Evolutionary conservation across 2,888 invertebrate species (phyloP), one percentile per base, ranked within the genome.

Genomic region (Mamestra brassicae): DNA sequence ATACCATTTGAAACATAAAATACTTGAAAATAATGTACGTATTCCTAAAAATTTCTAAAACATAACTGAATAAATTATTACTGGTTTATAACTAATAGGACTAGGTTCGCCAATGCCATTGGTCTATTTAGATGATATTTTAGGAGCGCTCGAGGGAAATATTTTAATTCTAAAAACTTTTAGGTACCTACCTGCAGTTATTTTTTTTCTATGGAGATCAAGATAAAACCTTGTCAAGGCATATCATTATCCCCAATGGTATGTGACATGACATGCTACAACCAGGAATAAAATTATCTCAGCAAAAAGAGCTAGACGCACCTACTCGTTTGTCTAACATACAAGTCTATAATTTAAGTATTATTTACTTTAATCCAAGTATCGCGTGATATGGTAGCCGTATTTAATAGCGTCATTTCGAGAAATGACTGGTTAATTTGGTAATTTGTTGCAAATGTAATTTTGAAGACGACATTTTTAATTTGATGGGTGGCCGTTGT

Each of bases 321-420:
- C 38, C n/a, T 38, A 55, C 67, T 81, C 82, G 78, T 82, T 82
- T 74, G 67, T 78, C 78, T 64, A 80, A 68, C 71, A 75, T 70
- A 60, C 76, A 13, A 71, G 74, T 74, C 76, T 87, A 85, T 90
- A 91, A 92, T 92, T 92, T 92, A 77, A 86, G 82, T 87, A 89
- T 90, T 88, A 89, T 92, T 91, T 89, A 87, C 86, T 86, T 89
- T 92, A 92, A 93, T 92, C 87, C 88, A 81, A 77, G 79, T 76
- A 89, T 93, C 88, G 93, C 93, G 92, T 93, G 93, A 71, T 69
- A 69, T 71, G 58, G 76, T 85, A 87, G 83, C 74, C 70, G 80
- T 58, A 50, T 73, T 83, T 88, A 82, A 87, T 89, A 76, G 75
- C 74, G 82, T 83, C 74, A 81, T 88, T 88, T 86, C 83, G 66